Percentiles rank a stretch among this genome's conserved stretches.
Evolutionary conservation across 2,888 invertebrate genomes (phyloP).

Genomic region (Drosophila kambysellisi): DNA sequence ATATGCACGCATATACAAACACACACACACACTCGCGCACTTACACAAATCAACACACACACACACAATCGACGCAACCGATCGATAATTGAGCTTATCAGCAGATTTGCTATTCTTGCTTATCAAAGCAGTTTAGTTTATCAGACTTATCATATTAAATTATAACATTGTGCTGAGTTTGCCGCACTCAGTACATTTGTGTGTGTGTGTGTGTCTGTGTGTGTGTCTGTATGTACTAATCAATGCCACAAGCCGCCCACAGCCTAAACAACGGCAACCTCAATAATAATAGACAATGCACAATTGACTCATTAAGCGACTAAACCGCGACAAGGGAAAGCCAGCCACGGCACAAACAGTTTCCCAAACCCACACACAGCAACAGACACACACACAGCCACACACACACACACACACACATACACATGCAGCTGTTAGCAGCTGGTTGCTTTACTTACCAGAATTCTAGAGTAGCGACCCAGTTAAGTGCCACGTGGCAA

Average conservation of each 20-base stretch:
- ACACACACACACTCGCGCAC: not conserved
- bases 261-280: constrained; percentile 31
- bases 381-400: not conserved
- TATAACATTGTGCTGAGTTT: constrained; percentile 67
- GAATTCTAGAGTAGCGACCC: constrained; percentile 12
- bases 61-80: constrained; percentile 31
- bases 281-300: constrained; percentile 58
- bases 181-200: constrained; percentile 6
- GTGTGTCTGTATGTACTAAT: constrained; percentile 58
- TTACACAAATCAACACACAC: not conserved
- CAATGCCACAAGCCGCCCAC: constrained; percentile 67
- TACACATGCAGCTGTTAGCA: constrained; percentile 57
- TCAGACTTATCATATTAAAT: constrained; percentile 72
- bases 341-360: constrained; percentile 31
- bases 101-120: constrained; percentile 67
- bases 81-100: constrained; percentile 79
- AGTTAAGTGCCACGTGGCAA: constrained; percentile 15
- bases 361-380: constrained; percentile 4
- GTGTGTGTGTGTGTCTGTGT: constrained; percentile 3
- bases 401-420: not conserved
- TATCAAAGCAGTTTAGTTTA: constrained; percentile 73
- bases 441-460: constrained; percentile 22
- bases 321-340: constrained; percentile 73
- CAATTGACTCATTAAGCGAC: constrained; percentile 80
- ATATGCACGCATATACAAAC: constrained; percentile 13